Evolutionary conservation across 2,113 vertebrate genomes (phyloP), one percentile per base, ranked within the genome.

Genomic region (Istiophorus platypterus): DNA sequence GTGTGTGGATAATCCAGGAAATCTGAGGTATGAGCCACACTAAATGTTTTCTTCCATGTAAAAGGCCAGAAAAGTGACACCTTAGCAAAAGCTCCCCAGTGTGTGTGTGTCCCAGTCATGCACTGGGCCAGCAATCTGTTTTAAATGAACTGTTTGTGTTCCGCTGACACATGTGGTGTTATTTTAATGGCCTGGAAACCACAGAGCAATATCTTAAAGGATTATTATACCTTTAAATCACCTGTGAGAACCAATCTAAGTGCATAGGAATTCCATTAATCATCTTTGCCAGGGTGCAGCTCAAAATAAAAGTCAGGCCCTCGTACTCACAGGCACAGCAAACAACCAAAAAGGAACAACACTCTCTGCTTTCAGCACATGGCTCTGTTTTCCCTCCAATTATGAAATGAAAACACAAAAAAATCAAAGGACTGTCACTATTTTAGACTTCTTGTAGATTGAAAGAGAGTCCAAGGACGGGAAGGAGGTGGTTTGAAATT

Each of bases 181-280:
- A 89, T 94, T 95, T 94, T 95, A 96, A 95, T 95, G 93, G 93
- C 81, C 92, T 90, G 87, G 91, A 95, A 93, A 92, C 90, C 92
- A 91, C 92, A 94, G 89, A 81, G 92, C 93, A 94, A 94, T 94
- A 93, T 92, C 58, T 90, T 89, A 92, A 92, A 90, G 89, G 91
- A 95, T 94, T 95, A 95, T 95, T 95, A 95, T 95, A 92, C 92
- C 91, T 91, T 92, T 95, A 95, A 95, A 95, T 95, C 94, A 95
- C 94, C 92, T 92, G 89, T 81, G 91, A 92, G 85, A 88, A 93
- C 75, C 34, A 57, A 90, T 90, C 69, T 31, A 57, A 83, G 84
- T 90, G 90, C 83, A 90, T 88, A 88, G 91, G 91, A 92, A 93
- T 92, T 92, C 86, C 94, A 96, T 96, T 95, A 94, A 95, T 96